These are phyloP conservation scores for Linepithema humile DNA, from an alignment of 1,140 invertebrate genomes.

Conservation along the genomic window DNA sequence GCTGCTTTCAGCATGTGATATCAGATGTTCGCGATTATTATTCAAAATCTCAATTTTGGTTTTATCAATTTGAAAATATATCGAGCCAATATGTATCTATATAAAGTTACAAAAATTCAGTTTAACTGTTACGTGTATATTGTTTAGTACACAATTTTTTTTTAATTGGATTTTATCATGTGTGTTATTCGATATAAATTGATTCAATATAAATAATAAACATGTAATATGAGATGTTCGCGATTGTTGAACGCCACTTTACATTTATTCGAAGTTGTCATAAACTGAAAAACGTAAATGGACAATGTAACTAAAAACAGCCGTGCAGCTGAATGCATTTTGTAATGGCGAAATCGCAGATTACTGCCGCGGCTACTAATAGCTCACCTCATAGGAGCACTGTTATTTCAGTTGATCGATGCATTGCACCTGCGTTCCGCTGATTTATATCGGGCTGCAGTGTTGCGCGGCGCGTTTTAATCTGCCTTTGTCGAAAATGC, in stretches of 20 bases:
- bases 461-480: constrained; percentile 60
- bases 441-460: constrained; percentile 65
- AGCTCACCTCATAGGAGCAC: constrained; percentile 4
- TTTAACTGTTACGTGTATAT: background rate
- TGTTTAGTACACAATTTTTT: background rate
- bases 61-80: background rate
- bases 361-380: constrained; percentile 9
- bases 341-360: constrained; percentile 44
- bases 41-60: background rate
- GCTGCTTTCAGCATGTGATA: no score
- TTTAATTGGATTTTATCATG: background rate
- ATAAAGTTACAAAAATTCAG: background rate
- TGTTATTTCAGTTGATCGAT: constrained; percentile 72
- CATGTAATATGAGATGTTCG: background rate
- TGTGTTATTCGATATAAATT: background rate
- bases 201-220: background rate
- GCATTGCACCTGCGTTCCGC: constrained; percentile 66
- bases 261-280: background rate
- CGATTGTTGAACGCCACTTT: background rate
- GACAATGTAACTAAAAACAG: constrained; percentile 35
- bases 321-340: constrained; percentile 11
- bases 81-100: background rate
- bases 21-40: no score
- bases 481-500: constrained; percentile 51
- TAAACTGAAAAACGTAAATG: constrained; percentile 24